Base-by-base conservation (phyloP, 2,113 vertebrate species). In the Equus przewalskii region DNA sequence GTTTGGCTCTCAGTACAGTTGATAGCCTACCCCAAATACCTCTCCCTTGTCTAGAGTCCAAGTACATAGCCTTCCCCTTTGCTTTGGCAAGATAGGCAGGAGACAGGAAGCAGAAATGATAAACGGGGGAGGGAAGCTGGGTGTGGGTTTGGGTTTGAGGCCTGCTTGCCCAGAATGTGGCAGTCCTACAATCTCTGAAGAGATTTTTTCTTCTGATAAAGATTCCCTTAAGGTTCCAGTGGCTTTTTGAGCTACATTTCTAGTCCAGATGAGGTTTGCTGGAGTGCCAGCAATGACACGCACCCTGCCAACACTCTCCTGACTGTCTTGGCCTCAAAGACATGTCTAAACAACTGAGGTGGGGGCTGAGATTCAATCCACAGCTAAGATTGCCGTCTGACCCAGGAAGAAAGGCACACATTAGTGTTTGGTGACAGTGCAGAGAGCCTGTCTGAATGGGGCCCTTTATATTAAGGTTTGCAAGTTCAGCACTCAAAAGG, bases 141-240 rank as follows among this genome's bases (percentile, higher is more conserved):
- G 91, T 75, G n/a, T 96, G 64, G 78, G 73, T 95, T 92, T 96
- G 70, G 64, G 24, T 89, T 83, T 97, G 86, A 96, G 56, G 76
- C 26, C 87, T 95, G 78, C 28, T 80, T 86, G 56, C 85, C 75
- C 80, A 85, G 51, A 95, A 96, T 94, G 70, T 96, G 36, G 83
- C 70, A 60, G 58, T 83, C 15, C 46, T 80, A 95, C 36, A 94
- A 92, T 89, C 84, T 96, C 76, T 88, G 58, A 88, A 84, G 75
- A 96, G 83, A 97, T 94, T 51, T 91, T 93, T 95, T 70, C 28
- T 94, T 94, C 75, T 95, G 92, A 94, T 94, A 91, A 97, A 94
- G 81, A 97, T 97, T 97, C 65, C 44, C 83, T 94, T 93, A 89
- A 80, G 46, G 75, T 87, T 97, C 70, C 91, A 96, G 92, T 41